phyloP scores from a whole-genome alignment of 1,140 invertebrate genomes.

The Ditylenchus dipsaci region DNA sequence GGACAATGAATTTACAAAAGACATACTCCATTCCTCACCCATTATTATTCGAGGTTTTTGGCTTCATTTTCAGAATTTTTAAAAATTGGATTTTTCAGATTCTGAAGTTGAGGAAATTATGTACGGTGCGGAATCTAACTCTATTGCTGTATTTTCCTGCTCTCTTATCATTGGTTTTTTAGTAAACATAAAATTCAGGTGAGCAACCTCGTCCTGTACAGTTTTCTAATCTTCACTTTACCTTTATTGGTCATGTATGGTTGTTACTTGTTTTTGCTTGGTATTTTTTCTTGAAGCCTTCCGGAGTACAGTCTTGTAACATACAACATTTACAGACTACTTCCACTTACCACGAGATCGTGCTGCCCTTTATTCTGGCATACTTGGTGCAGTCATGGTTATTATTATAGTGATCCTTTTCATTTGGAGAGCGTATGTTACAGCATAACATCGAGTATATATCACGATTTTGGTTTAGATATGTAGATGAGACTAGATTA shows the following conservation, averaged over 20 bases:
- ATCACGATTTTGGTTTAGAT: no score
- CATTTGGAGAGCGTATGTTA: constrained; percentile 33
- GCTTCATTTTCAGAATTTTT: no score
- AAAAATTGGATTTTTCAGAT: not conserved
- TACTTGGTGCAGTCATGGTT: constrained; percentile 27
- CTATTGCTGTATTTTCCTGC: constrained; percentile 14
- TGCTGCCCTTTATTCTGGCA: constrained; percentile 38
- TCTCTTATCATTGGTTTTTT: no score
- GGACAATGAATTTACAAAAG: no score
- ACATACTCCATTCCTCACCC: no score
- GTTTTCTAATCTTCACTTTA: constrained; percentile 33
- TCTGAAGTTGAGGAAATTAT: not conserved
- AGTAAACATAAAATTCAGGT: no score
- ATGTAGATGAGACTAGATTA: constrained; percentile 25
- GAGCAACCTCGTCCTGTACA: constrained; percentile 28
- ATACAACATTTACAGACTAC: constrained; percentile 27
- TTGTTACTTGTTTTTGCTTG: constrained; percentile 32
- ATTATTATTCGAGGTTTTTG: no score
- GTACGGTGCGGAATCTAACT: not conserved
- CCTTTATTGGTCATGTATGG: constrained; percentile 37
- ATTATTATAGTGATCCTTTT: constrained; percentile 36
- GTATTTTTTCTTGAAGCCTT: no score
- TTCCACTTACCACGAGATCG: constrained; percentile 27
- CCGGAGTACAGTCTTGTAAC: no score
- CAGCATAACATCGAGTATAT: no score